Conservation (phyloP, 1,140 invertebrate species). For the Diorhabda elongata region DNA sequence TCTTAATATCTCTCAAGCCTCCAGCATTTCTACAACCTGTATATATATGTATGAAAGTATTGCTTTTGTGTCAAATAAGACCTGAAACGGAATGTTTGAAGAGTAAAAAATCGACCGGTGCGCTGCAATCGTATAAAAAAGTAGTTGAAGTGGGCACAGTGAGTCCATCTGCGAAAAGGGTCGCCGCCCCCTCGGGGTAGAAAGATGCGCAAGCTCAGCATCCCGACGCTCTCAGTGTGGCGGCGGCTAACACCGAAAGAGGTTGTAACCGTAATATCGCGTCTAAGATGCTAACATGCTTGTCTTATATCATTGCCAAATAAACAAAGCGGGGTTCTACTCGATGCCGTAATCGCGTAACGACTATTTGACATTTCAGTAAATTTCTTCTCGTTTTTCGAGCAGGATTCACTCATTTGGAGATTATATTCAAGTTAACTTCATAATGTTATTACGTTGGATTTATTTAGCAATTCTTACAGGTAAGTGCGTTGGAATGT, state of each 20-base stretch:
- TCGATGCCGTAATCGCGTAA: neutral
- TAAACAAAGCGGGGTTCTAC: conserved; percentile 9
- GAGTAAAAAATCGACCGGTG: conserved; percentile 11
- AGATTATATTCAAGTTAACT: neutral
- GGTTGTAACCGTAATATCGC: conserved; percentile 12
- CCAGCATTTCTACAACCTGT: neutral
- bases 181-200: conserved; percentile 12
- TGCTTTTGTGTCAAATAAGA: conserved; percentile 3
- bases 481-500: neutral
- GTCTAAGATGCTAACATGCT: conserved; percentile 18
- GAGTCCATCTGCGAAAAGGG: conserved; percentile 18
- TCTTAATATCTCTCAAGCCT: neutral
- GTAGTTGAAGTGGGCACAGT: conserved; percentile 15
- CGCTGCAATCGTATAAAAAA: conserved; percentile 18
- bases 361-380: too few species aligned
- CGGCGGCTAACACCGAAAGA: conserved; percentile 14
- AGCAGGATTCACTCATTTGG: neutral
- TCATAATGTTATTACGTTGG: neutral
- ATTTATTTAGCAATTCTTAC: neutral
- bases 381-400: neutral
- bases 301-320: conserved; percentile 7
- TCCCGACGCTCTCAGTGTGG: conserved; percentile 23
- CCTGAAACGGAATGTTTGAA: conserved; percentile 8
- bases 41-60: neutral
- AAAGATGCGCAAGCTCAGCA: conserved; percentile 17